Evolutionary conservation across 2,797 vertebrate genomes (phyloP), one percentile per base, ranked within the genome.

Genomic region (Lophius americanus): DNA sequence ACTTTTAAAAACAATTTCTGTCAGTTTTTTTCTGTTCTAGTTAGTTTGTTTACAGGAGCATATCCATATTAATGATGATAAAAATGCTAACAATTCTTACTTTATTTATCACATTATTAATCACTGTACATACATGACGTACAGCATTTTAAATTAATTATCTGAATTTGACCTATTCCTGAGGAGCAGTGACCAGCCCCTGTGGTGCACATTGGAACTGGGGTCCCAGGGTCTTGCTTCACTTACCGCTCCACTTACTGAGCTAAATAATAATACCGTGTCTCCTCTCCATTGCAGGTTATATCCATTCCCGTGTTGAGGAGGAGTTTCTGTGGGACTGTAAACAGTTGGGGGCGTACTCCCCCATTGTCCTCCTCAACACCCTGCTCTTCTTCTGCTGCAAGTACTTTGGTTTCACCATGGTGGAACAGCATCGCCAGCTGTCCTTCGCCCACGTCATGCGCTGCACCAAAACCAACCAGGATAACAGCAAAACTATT

Each of bases 361-460:
- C 98, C 23, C 98, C 98, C 65, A 97, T 96, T 0, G 97, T 99
- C 77, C 95, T 99, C 63, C 92, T 99, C 90, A 99, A 99, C 91
- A 99, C 98, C 0, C 94, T 99, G 81, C 93, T 99, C 2, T 99
- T 96, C 91, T 99, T 99, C 94, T 98, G 96, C 92, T 98, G 97
- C 90, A 99, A 98, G 92, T 95, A 95, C 73, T 98, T 99, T 71
- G 96, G 95, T 89, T 94, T 99, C 73, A 96, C 94, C 88, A 95
- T 95, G 36, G 94, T 96, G 83, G 93, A 92, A 68, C 96, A 98
- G 88, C 98, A 99, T 88, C 93, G 94, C 65, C 96, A 96, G 85
- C 95, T 99, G 4, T 99, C 98, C 73, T 99, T 99, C 66, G 96
- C 96, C 23, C 96, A 97, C 0, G 95, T 99, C 60, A 97, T 98